Base-by-base conservation (phyloP, 2,888 invertebrate species). In the Drosophila neutralis region DNA sequence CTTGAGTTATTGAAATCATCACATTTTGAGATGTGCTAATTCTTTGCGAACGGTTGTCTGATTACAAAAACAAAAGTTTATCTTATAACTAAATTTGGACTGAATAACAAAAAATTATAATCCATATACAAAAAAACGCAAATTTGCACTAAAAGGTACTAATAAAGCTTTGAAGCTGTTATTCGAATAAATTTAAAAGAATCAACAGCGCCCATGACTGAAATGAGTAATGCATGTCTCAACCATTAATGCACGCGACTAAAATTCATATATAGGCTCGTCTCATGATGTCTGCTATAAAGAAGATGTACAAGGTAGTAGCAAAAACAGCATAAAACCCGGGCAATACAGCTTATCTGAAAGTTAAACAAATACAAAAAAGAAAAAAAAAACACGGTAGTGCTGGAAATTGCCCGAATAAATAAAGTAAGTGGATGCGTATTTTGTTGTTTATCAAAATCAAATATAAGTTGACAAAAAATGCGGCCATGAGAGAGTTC, bases 1-100 rank as follows among this genome's bases (percentile, higher is more conserved):
- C 8, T 49, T 33, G n/a, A 42, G 11, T 29, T 58, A 62, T 63
- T 67, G 59, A 66, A 57, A 60, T 76, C 53, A 57, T 69, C 65
- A 57, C 59, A 73, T 63, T 58, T 59, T 42, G 56, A 31, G 29
- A 69, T 38, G 82, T 83, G 83, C 62, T 87, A 89, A 83, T 83
- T 87, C 51, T 7, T 29, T 15, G 45, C 62, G 54, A 42, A 56
- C 59, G 53, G 42, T 64, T 57, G 36, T 60, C 60, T 60, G 54
- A 15, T 58, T 18, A 27, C 54, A 33, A 31, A 45, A 60, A 24
- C n/a, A 56, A 60, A 35, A 24, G 27, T 27, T 42, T 11, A 70
- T 61, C 70, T 51, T 54, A 51, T 35, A 42, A 69, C 29, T 40
- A 52, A 59, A 54, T 57, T 15, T 51, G 31, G n/a, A 45, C n/a